phyloP scores from a whole-genome alignment of 2,888 invertebrate species.

The Cephonodes hylas region DNA sequence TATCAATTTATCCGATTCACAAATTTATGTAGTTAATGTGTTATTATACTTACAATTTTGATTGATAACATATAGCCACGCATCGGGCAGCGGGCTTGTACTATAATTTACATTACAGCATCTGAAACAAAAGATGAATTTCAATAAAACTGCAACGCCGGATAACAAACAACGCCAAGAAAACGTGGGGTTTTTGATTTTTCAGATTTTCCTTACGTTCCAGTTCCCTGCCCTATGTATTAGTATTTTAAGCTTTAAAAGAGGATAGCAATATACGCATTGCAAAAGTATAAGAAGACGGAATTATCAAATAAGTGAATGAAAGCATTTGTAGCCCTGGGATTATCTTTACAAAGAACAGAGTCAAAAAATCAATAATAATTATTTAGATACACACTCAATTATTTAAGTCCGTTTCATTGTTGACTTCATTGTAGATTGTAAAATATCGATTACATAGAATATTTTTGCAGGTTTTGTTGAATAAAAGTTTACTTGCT shows the following conservation, averaged over 20 bases:
- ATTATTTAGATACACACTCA: neutral
- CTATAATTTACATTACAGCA: constrained; percentile 69
- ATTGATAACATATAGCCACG: constrained; percentile 52
- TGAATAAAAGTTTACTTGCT: no score
- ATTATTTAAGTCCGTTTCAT: neutral
- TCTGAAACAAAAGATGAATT: constrained; percentile 60
- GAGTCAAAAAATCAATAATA: constrained; percentile 1
- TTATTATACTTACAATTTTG: constrained; percentile 56
- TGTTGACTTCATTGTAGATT: neutral
- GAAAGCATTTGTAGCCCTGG: neutral
- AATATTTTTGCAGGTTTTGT: no score
- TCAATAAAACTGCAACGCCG: constrained; percentile 63
- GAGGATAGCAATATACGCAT: neutral
- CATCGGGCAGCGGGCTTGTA: constrained; percentile 50
- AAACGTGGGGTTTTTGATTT: constrained; percentile 71
- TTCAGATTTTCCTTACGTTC: constrained; percentile 34
- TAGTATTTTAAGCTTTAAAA: neutral
- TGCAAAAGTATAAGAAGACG: constrained; percentile 7
- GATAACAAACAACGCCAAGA: constrained; percentile 78
- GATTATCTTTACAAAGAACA: neutral
- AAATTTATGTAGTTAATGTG: constrained; percentile 15
- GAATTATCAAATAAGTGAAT: neutral
- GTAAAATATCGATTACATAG: no score
- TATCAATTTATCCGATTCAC: constrained; percentile 22
- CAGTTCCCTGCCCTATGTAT: constrained; percentile 16